Conservation (phyloP, 2,113 vertebrate species). For the Urocolius indicus region DNA sequence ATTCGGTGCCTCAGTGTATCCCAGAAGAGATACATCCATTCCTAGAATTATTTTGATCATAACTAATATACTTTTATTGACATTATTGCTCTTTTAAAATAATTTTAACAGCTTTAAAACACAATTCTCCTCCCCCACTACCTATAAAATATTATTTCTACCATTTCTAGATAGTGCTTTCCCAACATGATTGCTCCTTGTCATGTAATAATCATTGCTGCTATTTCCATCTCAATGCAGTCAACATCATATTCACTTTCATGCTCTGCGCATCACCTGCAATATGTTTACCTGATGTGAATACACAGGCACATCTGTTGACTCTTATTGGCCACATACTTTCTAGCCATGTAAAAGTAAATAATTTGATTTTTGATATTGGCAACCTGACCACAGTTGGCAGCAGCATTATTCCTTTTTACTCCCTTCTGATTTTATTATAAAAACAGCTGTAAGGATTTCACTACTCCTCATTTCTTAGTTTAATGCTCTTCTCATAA, state of each 20-base stretch:
- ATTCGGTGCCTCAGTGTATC: not conserved
- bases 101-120: not conserved
- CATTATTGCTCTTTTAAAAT: not conserved
- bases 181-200: not conserved
- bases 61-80: not conserved
- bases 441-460: not conserved
- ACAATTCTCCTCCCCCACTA: not conserved
- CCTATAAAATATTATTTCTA: slow-evolving; percentile 9
- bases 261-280: not conserved
- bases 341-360: not conserved
- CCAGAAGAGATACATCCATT: slow-evolving; percentile 8
- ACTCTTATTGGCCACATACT: not conserved
- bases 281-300: not conserved
- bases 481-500: not conserved
- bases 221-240: not conserved
- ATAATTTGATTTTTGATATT: not conserved
- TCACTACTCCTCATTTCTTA: not conserved
- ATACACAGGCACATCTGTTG: not conserved
- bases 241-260: not conserved
- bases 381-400: not conserved
- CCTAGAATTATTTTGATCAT: not conserved
- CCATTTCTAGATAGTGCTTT: not conserved
- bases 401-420: not conserved
- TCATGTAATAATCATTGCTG: not conserved
- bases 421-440: not conserved